Evolutionary conservation across 1,140 invertebrate genomes (phyloP).

Genomic region (Macrobrachium rosenbergii): DNA sequence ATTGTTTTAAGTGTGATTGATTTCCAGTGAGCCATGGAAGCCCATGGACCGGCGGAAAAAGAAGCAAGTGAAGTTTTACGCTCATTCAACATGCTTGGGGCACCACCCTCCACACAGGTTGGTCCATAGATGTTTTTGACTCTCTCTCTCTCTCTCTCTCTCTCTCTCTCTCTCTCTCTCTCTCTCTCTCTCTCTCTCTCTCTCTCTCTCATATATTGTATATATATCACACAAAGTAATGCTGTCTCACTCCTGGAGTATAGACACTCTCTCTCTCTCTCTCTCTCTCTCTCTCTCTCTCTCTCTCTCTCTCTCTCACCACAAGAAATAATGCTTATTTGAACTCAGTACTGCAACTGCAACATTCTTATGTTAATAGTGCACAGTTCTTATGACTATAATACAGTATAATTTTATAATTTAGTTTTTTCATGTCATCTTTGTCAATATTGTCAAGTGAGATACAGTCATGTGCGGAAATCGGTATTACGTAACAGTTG

Average conservation of each 20-base stretch:
- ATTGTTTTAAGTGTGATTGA: background rate
- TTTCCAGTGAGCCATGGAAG: conserved; percentile 47
- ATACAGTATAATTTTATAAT: too few relatives aligned
- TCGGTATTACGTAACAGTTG: too few relatives aligned
- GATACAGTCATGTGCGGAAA: too few relatives aligned
- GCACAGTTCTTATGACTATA: too few relatives aligned
- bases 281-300: conserved; percentile 14
- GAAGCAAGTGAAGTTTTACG: conserved; percentile 59
- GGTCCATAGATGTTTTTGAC: conserved; percentile 1
- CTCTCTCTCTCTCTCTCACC: conserved; percentile 10
- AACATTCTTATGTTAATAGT: too few relatives aligned
- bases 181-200: background rate
- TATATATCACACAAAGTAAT: too few relatives aligned
- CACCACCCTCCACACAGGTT: conserved; percentile 49
- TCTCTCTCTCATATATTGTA: too few relatives aligned
- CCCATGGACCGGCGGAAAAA: conserved; percentile 59
- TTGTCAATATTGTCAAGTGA: too few relatives aligned
- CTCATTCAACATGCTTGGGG: conserved; percentile 58
- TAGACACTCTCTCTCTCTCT: conserved; percentile 27
- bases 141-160: background rate
- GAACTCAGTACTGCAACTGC: background rate
- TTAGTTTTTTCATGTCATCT: too few relatives aligned
- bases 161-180: background rate
- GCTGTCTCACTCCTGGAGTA: conserved; percentile 33
- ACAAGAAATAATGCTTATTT: too few relatives aligned